Base-by-base conservation (phyloP, 2,113 vertebrate species). In the Cricetomys ansorgei region DNA sequence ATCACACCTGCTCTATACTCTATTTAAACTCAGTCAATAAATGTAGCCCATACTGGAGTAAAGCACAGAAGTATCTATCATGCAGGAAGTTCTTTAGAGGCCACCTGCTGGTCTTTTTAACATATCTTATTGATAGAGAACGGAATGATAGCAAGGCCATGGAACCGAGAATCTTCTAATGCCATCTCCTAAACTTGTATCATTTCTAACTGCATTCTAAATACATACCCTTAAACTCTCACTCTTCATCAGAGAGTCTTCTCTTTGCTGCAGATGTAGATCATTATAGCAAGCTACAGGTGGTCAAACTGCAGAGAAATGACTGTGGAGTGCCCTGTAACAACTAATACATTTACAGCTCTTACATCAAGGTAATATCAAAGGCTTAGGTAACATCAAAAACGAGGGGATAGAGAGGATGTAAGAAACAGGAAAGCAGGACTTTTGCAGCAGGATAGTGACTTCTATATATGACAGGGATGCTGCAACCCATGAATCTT, bases 41-140 rank as follows among this genome's bases (percentile, higher is more conserved):
- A 5, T 62, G 21, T 31, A 76, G 29, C 0, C 1, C 34, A 65
- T 29, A 27, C 31, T 55, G 37, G 62, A n/a, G 13, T n/a, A 29
- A 43, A 75, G 5, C 25, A 5, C 5, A 27, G 23, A 13, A 34
- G 13, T 25, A 15, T 9, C 0, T 25, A 15, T 9, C 0, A 86
- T 37, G 19, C 27, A 12, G 45, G 1, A 19, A 4, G 12, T 27
- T 48, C 59, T 37, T 5, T 5, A 3, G 12, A 15, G 5, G 5
- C 3, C 3, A 79, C 3, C 37, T 37, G n/a, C 55, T 19, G 21
- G 27, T 1, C 6, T 92, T 7, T 0, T 34, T 77, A 65, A 13
- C 17, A 92, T 7, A 53, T 3, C 2, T 1, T 83, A 7, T 57
- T 57, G 19, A 69, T 70, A 89, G 48, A 67, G 50, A 72, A 55